Percentiles rank a stretch among this genome's conserved stretches.
Evolutionary conservation across 2,888 invertebrate species (phyloP).

Genomic region (Oscheius myriophilus): DNA sequence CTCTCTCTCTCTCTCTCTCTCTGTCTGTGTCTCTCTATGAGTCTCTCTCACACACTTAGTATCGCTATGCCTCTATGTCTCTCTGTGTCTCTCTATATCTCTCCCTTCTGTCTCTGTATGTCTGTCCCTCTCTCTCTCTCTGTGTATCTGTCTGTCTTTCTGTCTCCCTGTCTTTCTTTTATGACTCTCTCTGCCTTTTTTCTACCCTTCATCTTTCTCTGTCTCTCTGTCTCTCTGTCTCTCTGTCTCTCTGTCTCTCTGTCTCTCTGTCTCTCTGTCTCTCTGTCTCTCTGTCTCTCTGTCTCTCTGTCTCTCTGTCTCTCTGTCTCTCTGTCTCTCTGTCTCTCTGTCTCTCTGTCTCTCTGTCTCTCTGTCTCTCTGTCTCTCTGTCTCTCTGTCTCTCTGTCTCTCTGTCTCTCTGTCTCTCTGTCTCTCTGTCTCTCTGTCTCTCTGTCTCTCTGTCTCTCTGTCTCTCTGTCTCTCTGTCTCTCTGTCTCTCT

Average conservation of each 20-base stretch:
- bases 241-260: neutral
- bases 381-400: neutral
- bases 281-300: constrained; percentile 7
- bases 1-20: neutral
- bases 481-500: neutral
- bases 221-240: neutral
- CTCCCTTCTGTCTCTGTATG: neutral
- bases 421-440: neutral
- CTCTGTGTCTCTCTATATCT: neutral
- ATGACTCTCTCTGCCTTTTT: no score
- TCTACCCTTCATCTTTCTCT: no score
- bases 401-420: constrained; percentile 7
- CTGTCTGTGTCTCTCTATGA: neutral
- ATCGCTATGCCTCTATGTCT: neutral
- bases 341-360: neutral
- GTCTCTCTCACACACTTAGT: no score
- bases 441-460: no score
- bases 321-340: no score
- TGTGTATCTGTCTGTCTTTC: neutral
- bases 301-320: neutral
- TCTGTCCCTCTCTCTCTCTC: neutral
- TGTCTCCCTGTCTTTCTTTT: neutral
- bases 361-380: neutral
- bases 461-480: neutral
- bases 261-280: neutral